A percentile compares a stretch with the other conserved stretches of the same genome.
phyloP scores from a whole-genome alignment of 2,888 invertebrate genomes.

The Dolomedes plantarius region DNA sequence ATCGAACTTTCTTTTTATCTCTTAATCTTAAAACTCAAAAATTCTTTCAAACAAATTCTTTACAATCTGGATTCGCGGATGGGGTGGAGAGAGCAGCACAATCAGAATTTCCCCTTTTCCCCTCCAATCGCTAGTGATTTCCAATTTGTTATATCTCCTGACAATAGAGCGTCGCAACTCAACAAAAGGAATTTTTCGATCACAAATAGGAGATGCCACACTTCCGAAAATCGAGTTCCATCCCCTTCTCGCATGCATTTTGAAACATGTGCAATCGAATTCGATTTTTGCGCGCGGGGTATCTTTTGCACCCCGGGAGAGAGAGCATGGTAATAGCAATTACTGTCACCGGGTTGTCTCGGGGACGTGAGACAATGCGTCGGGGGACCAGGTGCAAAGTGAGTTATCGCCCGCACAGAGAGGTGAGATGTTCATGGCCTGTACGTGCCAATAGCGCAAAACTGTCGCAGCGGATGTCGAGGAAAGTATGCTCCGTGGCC shows the following conservation, averaged over 20 bases:
- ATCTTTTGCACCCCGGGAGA: not conserved
- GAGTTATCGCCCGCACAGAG: conserved; percentile 37
- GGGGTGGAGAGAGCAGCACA: too few species aligned
- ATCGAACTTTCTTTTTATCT: too few species aligned
- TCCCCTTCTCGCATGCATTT: not conserved
- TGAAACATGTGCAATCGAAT: conserved; percentile 6
- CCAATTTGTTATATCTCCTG: not conserved
- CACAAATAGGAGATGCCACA: not conserved
- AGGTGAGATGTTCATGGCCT: conserved; percentile 3
- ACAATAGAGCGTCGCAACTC: not conserved
- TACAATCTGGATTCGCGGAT: too few species aligned
- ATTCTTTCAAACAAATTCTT: too few species aligned
- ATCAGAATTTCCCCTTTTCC: too few species aligned
- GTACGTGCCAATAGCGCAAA: conserved; percentile 31
- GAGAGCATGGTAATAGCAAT: conserved; percentile 33
- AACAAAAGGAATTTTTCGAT: not conserved
- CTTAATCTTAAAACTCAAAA: too few species aligned
- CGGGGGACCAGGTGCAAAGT: conserved; percentile 61
- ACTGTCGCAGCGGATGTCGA: conserved; percentile 23
- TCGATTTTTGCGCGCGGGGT: not conserved
- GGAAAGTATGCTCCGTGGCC: not conserved
- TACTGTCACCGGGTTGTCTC: conserved; percentile 45
- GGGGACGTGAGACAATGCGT: conserved; percentile 51
- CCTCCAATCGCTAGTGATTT: too few species aligned
- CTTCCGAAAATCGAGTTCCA: not conserved